Conservation (phyloP, 2,113 vertebrate species). For the Paramormyrops kingsleyae region DNA sequence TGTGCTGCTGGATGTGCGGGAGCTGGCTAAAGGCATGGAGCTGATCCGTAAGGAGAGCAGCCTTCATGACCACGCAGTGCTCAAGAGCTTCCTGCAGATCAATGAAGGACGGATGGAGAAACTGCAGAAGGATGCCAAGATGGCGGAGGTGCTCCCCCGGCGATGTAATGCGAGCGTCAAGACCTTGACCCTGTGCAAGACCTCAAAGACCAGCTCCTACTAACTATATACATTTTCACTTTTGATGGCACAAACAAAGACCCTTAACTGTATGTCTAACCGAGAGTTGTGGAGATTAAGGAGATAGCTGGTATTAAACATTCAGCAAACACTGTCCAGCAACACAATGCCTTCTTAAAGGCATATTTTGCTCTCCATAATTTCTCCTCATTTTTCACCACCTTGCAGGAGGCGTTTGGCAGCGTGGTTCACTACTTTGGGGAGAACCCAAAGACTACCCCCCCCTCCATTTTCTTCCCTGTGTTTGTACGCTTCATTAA, state of each 20-base stretch:
- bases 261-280: background rate
- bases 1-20: slow-evolving; percentile 86
- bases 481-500: slow-evolving; percentile 92
- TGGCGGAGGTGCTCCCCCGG: slow-evolving; percentile 68
- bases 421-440: slow-evolving; percentile 91
- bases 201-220: background rate
- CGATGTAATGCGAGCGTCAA: background rate
- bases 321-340: background rate
- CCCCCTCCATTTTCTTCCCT: slow-evolving; percentile 91
- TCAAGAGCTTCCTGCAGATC: slow-evolving; percentile 75
- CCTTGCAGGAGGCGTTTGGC: slow-evolving; percentile 82
- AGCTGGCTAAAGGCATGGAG: slow-evolving; percentile 92
- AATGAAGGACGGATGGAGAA: slow-evolving; percentile 82
- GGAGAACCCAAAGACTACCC: slow-evolving; percentile 89
- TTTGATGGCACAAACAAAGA: background rate
- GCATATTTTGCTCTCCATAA: background rate
- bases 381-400: slow-evolving; percentile 15
- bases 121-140: slow-evolving; percentile 82
- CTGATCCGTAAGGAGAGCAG: slow-evolving; percentile 82
- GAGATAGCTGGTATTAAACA: background rate
- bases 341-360: background rate
- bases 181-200: background rate
- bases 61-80: slow-evolving; percentile 77
- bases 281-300: background rate
- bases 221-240: background rate